phyloP scores from a whole-genome alignment of 2,797 vertebrate genomes.

The Sebastiscus tertius region DNA sequence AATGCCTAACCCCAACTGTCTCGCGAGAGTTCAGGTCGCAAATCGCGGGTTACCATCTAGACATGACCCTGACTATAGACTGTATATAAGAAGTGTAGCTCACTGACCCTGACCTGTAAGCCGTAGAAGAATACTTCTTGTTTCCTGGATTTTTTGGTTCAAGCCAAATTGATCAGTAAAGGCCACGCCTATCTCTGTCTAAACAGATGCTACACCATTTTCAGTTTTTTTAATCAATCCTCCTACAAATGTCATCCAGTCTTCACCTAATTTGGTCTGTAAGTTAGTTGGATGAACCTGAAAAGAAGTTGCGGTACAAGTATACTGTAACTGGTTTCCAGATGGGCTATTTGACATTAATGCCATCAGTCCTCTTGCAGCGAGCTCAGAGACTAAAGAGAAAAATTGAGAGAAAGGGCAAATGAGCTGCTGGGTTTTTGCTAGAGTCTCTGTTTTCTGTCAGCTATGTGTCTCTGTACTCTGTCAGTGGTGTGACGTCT shows the following conservation, averaged over 20 bases:
- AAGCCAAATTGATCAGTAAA: not conserved
- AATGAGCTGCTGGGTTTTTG: conserved; percentile 28
- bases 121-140: not conserved
- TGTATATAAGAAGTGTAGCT: too few relatives aligned
- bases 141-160: not conserved
- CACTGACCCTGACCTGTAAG: not conserved
- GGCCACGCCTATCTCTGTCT: not conserved
- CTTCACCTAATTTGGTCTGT: not conserved
- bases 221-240: not conserved
- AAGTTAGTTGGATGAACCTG: not conserved
- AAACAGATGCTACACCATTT: not conserved
- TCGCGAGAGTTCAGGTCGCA: too few relatives aligned
- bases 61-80: too few relatives aligned
- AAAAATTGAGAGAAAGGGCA: not conserved
- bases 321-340: conserved; percentile 15
- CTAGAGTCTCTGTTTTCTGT: conserved; percentile 52
- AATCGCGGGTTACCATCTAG: fast-evolving
- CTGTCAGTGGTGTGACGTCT: conserved; percentile 35
- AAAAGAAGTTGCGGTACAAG: not conserved
- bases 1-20: too few relatives aligned
- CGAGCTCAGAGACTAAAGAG: conserved; percentile 4
- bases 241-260: not conserved
- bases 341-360: conserved; percentile 16
- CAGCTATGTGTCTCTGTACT: conserved; percentile 18
- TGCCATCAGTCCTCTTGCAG: conserved; percentile 3